Evolutionary conservation across 2,888 invertebrate genomes (phyloP).

Genomic region (Erebia palarica): DNA sequence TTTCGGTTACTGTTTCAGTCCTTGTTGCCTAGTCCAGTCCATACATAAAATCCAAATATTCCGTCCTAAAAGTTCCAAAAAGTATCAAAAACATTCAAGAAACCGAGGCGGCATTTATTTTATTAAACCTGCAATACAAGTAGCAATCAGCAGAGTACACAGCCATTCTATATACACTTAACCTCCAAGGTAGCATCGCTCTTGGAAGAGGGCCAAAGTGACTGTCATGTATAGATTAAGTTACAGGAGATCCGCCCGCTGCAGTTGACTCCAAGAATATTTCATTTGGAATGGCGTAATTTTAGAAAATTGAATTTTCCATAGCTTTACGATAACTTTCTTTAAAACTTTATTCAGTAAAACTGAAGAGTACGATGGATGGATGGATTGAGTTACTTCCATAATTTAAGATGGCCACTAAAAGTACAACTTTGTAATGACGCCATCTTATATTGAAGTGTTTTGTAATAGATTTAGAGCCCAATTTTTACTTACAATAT

Average conservation of each 20-base stretch:
- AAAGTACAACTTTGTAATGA: too few relatives aligned
- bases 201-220: constrained; percentile 69
- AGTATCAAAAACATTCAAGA: constrained; percentile 24
- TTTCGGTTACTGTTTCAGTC: too few relatives aligned
- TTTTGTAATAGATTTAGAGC: too few relatives aligned
- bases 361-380: too few relatives aligned
- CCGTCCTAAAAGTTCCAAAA: neutral
- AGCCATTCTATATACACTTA: constrained; percentile 68
- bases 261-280: constrained; percentile 9
- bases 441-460: too few relatives aligned
- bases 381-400: too few relatives aligned
- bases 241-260: constrained; percentile 23
- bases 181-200: constrained; percentile 65
- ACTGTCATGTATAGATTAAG: constrained; percentile 47
- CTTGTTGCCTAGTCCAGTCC: too few relatives aligned
- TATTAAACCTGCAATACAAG: constrained; percentile 45
- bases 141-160: constrained; percentile 73
- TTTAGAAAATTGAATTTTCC: constrained; percentile 7
- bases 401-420: too few relatives aligned
- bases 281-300: constrained; percentile 10
- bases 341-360: too few relatives aligned
- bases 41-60: too few relatives aligned
- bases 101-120: constrained; percentile 34
- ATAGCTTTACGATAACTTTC: neutral
- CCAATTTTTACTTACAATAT: too few relatives aligned